Conservation (phyloP, 2,888 invertebrate genomes). For the Orthonevra nobilis region DNA sequence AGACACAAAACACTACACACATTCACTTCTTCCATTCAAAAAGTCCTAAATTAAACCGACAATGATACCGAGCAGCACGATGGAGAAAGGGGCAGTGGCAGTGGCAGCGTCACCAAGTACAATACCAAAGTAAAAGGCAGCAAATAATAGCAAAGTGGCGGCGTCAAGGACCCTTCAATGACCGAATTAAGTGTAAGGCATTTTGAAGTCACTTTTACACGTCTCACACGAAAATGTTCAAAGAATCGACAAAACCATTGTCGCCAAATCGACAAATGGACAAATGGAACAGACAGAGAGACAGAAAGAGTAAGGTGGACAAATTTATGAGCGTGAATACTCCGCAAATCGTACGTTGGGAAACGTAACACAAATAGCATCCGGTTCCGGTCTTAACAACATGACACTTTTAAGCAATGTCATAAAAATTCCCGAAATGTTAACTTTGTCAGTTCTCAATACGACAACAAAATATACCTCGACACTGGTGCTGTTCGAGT, state of each 20-base stretch:
- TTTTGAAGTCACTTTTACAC: conserved; percentile 57
- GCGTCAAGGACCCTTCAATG: conserved; percentile 64
- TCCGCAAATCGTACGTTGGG: conserved; percentile 67
- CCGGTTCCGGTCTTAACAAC: conserved; percentile 69
- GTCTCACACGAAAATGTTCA: conserved; percentile 54
- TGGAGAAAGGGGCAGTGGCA: not conserved
- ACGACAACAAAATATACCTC: too few species aligned
- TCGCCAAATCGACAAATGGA: not conserved
- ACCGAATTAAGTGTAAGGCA: conserved; percentile 66
- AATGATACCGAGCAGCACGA: not conserved
- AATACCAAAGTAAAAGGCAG: not conserved
- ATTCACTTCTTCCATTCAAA: conserved; percentile 40
- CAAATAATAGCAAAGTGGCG: conserved; percentile 10
- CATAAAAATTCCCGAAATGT: conserved; percentile 67
- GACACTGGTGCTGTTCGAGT: too few species aligned
- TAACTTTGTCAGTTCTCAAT: conserved; percentile 64
- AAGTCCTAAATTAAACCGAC: conserved; percentile 14
- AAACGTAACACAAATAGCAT: conserved; percentile 70
- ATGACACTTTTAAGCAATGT: conserved; percentile 67
- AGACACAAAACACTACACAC: conserved; percentile 34
- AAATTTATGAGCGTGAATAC: conserved; percentile 55
- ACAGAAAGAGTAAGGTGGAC: too few species aligned
- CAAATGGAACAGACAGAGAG: not conserved
- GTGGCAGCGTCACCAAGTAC: not conserved
- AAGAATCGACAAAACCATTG: not conserved